These are phyloP conservation scores for Macroteleia sp. DNA, from an alignment of 2,888 invertebrate species.

Conservation along the genomic window DNA sequence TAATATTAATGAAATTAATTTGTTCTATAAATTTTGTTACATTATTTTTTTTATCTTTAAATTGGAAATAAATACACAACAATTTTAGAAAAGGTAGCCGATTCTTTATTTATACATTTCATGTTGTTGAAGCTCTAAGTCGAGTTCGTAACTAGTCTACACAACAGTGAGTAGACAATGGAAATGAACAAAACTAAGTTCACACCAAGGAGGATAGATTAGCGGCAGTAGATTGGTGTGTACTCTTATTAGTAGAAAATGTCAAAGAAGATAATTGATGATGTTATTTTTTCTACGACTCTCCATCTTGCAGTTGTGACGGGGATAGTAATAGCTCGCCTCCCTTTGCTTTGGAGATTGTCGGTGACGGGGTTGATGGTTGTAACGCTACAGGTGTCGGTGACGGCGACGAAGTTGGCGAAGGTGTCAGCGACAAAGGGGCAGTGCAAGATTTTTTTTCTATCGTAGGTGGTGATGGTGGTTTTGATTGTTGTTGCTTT, in stretches of 20 bases:
- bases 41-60: no score
- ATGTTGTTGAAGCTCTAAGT: slow-evolving; percentile 55
- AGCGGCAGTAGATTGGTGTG: slow-evolving; percentile 64
- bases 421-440: slow-evolving; percentile 68
- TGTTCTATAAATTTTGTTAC: no score
- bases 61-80: slow-evolving; percentile 13
- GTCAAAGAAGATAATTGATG: slow-evolving; percentile 30
- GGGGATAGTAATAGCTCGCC: slow-evolving; percentile 80
- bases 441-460: slow-evolving; percentile 63
- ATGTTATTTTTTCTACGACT: slow-evolving; percentile 32
- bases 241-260: slow-evolving; percentile 58
- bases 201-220: slow-evolving; percentile 52
- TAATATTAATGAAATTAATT: no score
- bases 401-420: slow-evolving; percentile 72
- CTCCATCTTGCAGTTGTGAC: slow-evolving; percentile 78
- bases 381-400: slow-evolving; percentile 65
- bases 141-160: slow-evolving; percentile 57
- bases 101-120: slow-evolving; percentile 72
- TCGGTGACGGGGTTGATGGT: slow-evolving; percentile 62
- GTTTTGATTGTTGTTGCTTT: slow-evolving; percentile 54
- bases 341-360: slow-evolving; percentile 71
- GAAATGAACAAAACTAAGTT: slow-evolving; percentile 43
- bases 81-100: slow-evolving; percentile 74
- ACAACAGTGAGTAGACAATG: slow-evolving; percentile 54
- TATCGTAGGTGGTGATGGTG: slow-evolving; percentile 53